These are phyloP conservation scores for Drosophila repletoides DNA, from an alignment of 1,140 invertebrate genomes.

Conservation along the genomic window DNA sequence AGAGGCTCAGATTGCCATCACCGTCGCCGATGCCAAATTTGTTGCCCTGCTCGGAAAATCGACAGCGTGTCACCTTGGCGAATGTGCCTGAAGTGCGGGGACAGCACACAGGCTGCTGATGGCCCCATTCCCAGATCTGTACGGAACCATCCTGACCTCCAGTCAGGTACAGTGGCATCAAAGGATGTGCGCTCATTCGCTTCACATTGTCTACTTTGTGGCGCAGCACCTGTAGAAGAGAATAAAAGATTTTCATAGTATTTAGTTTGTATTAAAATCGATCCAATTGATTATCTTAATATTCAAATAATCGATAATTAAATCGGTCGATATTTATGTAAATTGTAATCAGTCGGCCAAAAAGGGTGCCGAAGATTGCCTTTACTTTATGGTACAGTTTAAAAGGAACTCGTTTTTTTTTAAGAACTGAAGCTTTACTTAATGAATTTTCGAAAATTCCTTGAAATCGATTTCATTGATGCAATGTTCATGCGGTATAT, in stretches of 20 bases:
- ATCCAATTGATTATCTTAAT: too few species aligned
- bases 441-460: too few species aligned
- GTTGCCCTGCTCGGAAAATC: constrained; percentile 98
- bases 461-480: too few species aligned
- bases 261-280: too few species aligned
- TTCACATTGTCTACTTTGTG: constrained; percentile 96
- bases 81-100: constrained; percentile 92
- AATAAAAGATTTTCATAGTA: not conserved
- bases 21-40: constrained; percentile 98
- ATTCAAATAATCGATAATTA: too few species aligned
- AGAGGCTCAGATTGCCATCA: constrained; percentile 94
- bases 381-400: too few species aligned
- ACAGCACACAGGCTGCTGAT: constrained; percentile 93
- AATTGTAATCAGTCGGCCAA: too few species aligned
- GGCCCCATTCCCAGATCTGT: constrained; percentile 98
- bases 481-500: too few species aligned
- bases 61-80: constrained; percentile 97
- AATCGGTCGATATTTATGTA: too few species aligned
- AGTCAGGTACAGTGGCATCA: constrained; percentile 96
- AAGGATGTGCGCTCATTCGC: constrained; percentile 96
- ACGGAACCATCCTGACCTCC: constrained; percentile 99
- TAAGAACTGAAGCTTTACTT: too few species aligned
- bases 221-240: constrained; percentile 87
- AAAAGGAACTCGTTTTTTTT: too few species aligned
- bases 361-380: too few species aligned